Evolutionary conservation across 2,113 vertebrate species (phyloP).

Genomic region (Circaetus gallicus): DNA sequence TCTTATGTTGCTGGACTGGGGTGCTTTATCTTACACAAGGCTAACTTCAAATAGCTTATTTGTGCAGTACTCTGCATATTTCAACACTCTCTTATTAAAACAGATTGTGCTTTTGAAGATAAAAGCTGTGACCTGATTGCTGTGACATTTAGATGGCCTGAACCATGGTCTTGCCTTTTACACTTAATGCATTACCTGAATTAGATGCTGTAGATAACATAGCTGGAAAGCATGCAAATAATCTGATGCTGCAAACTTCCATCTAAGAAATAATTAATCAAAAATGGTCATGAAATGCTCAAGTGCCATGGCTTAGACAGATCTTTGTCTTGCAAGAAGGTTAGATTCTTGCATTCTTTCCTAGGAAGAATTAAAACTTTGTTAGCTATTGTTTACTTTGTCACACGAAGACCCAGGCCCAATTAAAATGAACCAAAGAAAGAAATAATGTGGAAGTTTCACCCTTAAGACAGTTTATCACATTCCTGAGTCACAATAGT

Average conservation of each 20-base stretch:
- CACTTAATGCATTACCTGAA: slow-evolving; percentile 39
- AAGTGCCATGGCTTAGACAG: background rate
- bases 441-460: background rate
- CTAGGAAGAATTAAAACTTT: background rate
- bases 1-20: background rate
- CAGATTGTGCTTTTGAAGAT: slow-evolving; percentile 55
- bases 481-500: accelerated
- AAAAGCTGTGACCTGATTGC: slow-evolving; percentile 46
- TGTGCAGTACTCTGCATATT: slow-evolving; percentile 36
- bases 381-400: background rate
- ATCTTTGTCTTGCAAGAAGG: slow-evolving; percentile 12
- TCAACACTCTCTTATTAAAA: slow-evolving; percentile 60
- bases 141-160: slow-evolving; percentile 35
- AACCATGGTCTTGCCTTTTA: background rate
- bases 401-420: background rate
- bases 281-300: slow-evolving; percentile 3
- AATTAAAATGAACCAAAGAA: background rate
- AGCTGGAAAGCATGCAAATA: slow-evolving; percentile 16
- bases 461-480: background rate
- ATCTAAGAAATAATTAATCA: slow-evolving; percentile 56
- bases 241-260: background rate
- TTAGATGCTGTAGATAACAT: slow-evolving; percentile 29
- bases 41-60: slow-evolving; percentile 15
- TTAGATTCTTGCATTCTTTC: slow-evolving; percentile 3
- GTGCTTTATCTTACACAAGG: background rate